A percentile compares a stretch with the other conserved stretches of the same genome.
These are phyloP conservation scores for Peromyscus nudipes DNA, from an alignment of 2,797 vertebrate species.

Conservation along the genomic window DNA sequence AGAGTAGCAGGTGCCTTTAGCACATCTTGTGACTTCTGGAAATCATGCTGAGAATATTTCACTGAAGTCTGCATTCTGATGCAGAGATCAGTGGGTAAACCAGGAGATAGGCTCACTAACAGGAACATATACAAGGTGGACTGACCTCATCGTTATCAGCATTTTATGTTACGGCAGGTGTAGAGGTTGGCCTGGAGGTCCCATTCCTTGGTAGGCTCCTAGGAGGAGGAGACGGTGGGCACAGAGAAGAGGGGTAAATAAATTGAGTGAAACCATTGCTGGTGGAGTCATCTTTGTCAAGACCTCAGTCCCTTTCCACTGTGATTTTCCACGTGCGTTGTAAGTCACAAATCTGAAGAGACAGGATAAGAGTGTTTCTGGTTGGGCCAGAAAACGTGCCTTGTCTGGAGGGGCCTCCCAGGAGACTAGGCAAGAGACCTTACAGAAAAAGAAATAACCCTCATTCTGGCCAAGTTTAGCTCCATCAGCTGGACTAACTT, in stretches of 20 bases:
- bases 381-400: background rate
- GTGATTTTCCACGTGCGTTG: background rate
- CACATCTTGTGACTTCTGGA: background rate
- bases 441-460: background rate
- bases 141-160: background rate
- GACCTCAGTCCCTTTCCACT: background rate
- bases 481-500: constrained; percentile 9
- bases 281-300: background rate
- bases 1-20: background rate
- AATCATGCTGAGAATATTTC: background rate
- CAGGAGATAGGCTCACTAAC: fast-evolving
- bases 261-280: background rate
- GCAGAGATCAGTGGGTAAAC: background rate
- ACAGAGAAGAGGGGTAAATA: background rate
- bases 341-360: background rate
- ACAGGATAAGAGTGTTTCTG: background rate
- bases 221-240: background rate
- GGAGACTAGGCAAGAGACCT: constrained; percentile 25
- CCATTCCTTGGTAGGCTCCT: background rate
- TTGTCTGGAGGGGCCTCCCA: background rate
- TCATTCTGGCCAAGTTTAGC: background rate
- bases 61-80: no score
- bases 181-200: background rate
- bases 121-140: fast-evolving
- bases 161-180: background rate